These are phyloP conservation scores for Chaetura pelagica DNA, from an alignment of 2,113 vertebrate species.

Conservation along the genomic window DNA sequence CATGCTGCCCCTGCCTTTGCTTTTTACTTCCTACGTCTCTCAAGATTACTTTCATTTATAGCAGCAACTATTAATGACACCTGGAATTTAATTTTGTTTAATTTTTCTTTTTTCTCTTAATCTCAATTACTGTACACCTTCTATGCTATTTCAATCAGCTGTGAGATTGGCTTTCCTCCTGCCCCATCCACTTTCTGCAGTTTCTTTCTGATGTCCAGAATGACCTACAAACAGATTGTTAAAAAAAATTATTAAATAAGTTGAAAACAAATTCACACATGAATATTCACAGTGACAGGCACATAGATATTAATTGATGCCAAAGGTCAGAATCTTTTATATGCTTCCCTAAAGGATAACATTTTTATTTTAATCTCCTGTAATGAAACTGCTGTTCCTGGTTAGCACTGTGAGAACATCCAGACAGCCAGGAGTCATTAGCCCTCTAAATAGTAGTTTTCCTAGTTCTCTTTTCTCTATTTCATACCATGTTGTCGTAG, in stretches of 20 bases:
- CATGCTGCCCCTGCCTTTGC: too few relatives aligned
- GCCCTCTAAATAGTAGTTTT: neutral
- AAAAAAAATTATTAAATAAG: neutral
- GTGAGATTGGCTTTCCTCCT: too few relatives aligned
- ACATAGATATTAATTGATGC: neutral
- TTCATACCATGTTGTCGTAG: neutral
- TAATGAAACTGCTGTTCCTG: neutral
- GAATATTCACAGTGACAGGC: neutral
- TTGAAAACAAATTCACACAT: neutral
- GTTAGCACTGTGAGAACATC: neutral
- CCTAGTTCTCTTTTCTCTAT: neutral
- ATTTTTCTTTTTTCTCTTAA: too few relatives aligned
- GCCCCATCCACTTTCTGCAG: too few relatives aligned
- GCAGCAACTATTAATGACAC: too few relatives aligned
- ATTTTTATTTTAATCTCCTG: neutral
- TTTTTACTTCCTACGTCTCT: too few relatives aligned
- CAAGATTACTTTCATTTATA: too few relatives aligned
- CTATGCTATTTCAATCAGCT: too few relatives aligned
- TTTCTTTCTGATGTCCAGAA: too few relatives aligned
- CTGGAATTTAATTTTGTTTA: too few relatives aligned
- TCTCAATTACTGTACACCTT: too few relatives aligned
- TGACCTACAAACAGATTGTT: too few relatives aligned
- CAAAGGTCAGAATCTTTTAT: neutral
- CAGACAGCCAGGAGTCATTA: neutral
- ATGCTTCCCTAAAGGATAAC: neutral